These are phyloP conservation scores for Parelbella ahira DNA, from an alignment of 2,888 invertebrate genomes.

Conservation along the genomic window DNA sequence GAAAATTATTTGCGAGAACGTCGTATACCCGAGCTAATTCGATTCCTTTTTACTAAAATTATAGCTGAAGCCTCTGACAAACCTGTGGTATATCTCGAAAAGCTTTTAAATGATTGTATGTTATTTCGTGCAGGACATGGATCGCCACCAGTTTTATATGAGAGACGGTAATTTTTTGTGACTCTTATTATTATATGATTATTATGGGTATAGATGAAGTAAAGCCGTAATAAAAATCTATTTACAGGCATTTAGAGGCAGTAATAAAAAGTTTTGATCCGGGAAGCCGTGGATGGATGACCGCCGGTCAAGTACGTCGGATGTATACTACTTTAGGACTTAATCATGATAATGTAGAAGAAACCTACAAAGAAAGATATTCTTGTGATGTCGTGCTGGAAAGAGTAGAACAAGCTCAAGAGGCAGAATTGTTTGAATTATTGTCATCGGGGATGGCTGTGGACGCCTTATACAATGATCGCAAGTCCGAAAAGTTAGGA, in stretches of 20 bases:
- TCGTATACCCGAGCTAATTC: conserved; percentile 62
- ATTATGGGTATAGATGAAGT: too few species aligned
- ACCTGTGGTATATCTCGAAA: conserved; percentile 47
- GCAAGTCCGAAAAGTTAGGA: too few species aligned
- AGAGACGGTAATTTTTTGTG: conserved; percentile 61
- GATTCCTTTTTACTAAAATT: conserved; percentile 58
- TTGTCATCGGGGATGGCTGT: conserved; percentile 16
- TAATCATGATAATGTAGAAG: conserved; percentile 33
- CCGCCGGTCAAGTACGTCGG: conserved; percentile 56
- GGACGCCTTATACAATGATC: too few species aligned
- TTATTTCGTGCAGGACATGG: conserved; percentile 61
- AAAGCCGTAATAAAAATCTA: too few species aligned
- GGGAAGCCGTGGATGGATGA: conserved; percentile 62
- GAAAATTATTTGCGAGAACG: conserved; percentile 59
- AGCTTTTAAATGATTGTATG: conserved; percentile 63
- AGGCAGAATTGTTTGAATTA: conserved; percentile 38
- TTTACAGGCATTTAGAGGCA: conserved; percentile 18
- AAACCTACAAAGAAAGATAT: conserved; percentile 41
- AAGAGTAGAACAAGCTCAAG: conserved; percentile 46
- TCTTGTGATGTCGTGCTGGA: conserved; percentile 42
- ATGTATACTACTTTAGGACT: conserved; percentile 56
- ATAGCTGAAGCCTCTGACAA: conserved; percentile 45
- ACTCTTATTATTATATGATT: too few species aligned
- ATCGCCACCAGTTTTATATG: conserved; percentile 58
- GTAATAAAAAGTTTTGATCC: conserved; percentile 67